Percentiles rank a stretch among this genome's conserved stretches.
Conservation (phyloP, 2,888 invertebrate species). For the Tenthredo amoena region DNA sequence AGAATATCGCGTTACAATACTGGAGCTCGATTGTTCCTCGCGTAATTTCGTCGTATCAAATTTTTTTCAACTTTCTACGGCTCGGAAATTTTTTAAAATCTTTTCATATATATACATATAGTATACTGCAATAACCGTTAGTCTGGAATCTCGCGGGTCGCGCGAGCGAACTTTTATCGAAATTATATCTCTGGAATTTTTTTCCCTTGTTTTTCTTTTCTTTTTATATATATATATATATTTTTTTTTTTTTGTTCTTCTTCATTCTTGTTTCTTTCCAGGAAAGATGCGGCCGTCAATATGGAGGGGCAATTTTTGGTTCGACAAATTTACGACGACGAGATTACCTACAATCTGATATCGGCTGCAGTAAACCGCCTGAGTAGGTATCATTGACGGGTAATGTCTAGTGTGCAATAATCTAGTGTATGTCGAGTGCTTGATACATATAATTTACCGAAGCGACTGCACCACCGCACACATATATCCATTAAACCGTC, state of each 20-base stretch:
- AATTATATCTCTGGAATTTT: background rate
- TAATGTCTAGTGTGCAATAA: background rate
- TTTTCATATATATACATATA: too few species aligned
- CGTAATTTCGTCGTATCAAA: background rate
- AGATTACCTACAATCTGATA: constrained; percentile 95
- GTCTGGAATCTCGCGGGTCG: background rate
- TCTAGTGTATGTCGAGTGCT: background rate
- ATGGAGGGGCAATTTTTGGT: constrained; percentile 98
- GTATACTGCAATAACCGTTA: background rate
- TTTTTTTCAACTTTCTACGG: background rate
- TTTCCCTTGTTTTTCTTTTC: background rate
- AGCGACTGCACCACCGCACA: background rate
- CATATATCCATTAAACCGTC: background rate
- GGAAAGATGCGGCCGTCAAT: constrained; percentile 93
- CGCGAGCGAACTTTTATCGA: background rate
- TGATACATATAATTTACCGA: background rate
- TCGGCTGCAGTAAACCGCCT: constrained; percentile 94
- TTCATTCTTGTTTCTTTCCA: constrained; percentile 76
- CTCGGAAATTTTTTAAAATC: background rate
- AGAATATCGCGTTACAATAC: background rate
- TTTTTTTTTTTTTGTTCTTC: constrained; percentile 24
- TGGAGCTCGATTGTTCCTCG: background rate
- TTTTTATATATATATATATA: too few species aligned
- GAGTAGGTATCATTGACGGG: constrained; percentile 82
- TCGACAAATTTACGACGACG: constrained; percentile 96